Evolutionary conservation across 2,888 invertebrate species (phyloP).

Genomic region (Troides oblongomaculatus): DNA sequence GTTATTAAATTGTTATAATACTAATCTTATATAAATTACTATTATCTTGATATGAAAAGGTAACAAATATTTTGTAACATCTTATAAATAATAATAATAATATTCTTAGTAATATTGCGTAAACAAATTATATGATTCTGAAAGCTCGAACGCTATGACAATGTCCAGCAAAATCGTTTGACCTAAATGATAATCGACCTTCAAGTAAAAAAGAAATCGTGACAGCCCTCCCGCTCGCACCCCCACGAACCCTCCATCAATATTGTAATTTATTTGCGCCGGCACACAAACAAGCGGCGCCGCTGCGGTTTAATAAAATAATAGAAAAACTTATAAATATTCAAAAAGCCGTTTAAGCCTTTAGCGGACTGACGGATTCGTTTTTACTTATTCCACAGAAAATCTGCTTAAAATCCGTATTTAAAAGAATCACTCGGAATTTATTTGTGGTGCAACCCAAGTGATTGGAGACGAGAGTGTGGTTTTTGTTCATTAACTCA

Average conservation of each 20-base stretch:
- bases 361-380: constrained; percentile 77
- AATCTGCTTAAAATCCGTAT: constrained; percentile 80
- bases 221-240: neutral
- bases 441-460: constrained; percentile 60
- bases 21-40: too few species aligned
- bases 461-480: constrained; percentile 26
- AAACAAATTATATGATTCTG: too few species aligned
- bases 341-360: constrained; percentile 71
- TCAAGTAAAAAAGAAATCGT: too few species aligned
- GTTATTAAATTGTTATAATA: too few species aligned
- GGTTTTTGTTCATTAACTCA: neutral
- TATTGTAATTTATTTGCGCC: constrained; percentile 27
- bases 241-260: constrained; percentile 6
- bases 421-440: constrained; percentile 79
- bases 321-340: constrained; percentile 80
- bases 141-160: too few species aligned
- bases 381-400: constrained; percentile 79
- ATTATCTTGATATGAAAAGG: too few species aligned
- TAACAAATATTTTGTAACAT: too few species aligned
- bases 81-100: too few species aligned
- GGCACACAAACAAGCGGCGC: constrained; percentile 18
- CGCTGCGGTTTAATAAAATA: constrained; percentile 67
- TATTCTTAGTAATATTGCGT: too few species aligned
- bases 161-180: too few species aligned
- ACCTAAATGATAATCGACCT: too few species aligned